Evolutionary conservation across 2,888 invertebrate species (phyloP).

Genomic region (Melanostoma mellinum): DNA sequence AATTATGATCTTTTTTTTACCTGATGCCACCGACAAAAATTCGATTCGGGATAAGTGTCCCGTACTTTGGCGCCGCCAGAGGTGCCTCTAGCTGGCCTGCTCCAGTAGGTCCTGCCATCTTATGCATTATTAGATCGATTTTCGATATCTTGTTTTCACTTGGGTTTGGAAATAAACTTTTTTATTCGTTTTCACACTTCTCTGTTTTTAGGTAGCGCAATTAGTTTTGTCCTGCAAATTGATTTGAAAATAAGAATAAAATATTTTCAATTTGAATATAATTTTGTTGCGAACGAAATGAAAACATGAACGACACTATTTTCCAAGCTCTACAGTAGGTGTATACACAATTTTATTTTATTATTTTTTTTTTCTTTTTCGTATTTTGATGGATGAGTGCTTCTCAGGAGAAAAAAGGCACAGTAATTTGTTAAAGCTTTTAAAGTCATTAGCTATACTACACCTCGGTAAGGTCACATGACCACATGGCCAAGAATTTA

Average conservation of each 20-base stretch:
- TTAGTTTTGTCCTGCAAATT: constrained; percentile 55
- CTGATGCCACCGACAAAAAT: constrained; percentile 98
- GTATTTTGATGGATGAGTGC: constrained; percentile 44
- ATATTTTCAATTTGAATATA: constrained; percentile 41
- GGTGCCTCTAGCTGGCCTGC: constrained; percentile 82
- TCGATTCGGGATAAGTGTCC: constrained; percentile 95
- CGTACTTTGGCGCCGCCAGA: constrained; percentile 85
- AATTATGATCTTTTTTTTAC: constrained; percentile 67
- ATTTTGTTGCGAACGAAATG: constrained; percentile 60
- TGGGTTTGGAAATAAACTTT: constrained; percentile 29
- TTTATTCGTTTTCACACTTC: constrained; percentile 4
- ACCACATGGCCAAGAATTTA: constrained; percentile 51
- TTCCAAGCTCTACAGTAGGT: constrained; percentile 37
- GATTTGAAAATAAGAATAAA: constrained; percentile 59
- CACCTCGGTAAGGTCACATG: constrained; percentile 18
- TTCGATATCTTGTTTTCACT: constrained; percentile 45
- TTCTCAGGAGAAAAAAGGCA: constrained; percentile 29
- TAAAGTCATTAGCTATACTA: constrained; percentile 51
- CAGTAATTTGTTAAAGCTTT: constrained; percentile 22
- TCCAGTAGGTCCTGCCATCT: constrained; percentile 79
- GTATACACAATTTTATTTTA: constrained; percentile 11
- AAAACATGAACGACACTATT: constrained; percentile 66
- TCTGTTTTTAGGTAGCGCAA: constrained; percentile 30
- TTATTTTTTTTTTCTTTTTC: constrained; percentile 20
- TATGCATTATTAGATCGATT: constrained; percentile 78